These are phyloP conservation scores for Trichonephila clavipes DNA, from an alignment of 1,140 invertebrate species.

Conservation along the genomic window DNA sequence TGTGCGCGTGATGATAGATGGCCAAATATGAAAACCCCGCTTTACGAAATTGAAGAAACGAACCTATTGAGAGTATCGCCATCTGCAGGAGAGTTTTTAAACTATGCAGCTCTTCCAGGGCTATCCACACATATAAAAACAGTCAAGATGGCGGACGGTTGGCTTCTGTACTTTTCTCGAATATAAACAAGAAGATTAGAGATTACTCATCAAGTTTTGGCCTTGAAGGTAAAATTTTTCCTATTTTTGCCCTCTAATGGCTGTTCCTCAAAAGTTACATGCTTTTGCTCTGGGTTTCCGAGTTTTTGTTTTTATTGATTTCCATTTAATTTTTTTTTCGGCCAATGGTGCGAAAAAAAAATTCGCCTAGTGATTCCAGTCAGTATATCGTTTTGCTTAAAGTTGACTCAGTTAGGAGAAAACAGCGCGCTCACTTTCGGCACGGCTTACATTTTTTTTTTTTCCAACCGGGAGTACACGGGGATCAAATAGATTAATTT, in stretches of 20 bases:
- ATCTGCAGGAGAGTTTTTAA: slow-evolving; percentile 74
- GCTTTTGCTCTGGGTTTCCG: slow-evolving; percentile 21
- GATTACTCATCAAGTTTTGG: slow-evolving; percentile 66
- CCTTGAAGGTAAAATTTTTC: slow-evolving; percentile 72
- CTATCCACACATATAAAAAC: slow-evolving; percentile 75
- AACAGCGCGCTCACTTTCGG: slow-evolving; percentile 22
- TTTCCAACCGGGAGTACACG: background rate
- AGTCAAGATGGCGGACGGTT: slow-evolving; percentile 76
- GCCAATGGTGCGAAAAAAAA: slow-evolving; percentile 68
- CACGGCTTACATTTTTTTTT: slow-evolving; percentile 52
- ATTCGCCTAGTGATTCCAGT: slow-evolving; percentile 28
- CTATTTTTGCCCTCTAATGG: slow-evolving; percentile 10
- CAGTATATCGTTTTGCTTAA: background rate
- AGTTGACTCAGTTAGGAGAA: slow-evolving; percentile 6
- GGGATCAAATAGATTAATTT: slow-evolving; percentile 45
- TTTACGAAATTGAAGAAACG: slow-evolving; percentile 51
- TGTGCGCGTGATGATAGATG: slow-evolving; percentile 65
- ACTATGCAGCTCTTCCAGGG: slow-evolving; percentile 67
- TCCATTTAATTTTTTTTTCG: slow-evolving; percentile 49
- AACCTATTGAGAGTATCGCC: slow-evolving; percentile 75
- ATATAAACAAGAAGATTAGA: slow-evolving; percentile 76
- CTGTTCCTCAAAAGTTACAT: slow-evolving; percentile 13
- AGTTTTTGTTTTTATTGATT: slow-evolving; percentile 60
- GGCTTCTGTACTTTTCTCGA: slow-evolving; percentile 75
- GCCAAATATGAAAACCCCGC: slow-evolving; percentile 75